Evolutionary conservation across 2,888 invertebrate genomes (phyloP).

Genomic region (Acleris literana): DNA sequence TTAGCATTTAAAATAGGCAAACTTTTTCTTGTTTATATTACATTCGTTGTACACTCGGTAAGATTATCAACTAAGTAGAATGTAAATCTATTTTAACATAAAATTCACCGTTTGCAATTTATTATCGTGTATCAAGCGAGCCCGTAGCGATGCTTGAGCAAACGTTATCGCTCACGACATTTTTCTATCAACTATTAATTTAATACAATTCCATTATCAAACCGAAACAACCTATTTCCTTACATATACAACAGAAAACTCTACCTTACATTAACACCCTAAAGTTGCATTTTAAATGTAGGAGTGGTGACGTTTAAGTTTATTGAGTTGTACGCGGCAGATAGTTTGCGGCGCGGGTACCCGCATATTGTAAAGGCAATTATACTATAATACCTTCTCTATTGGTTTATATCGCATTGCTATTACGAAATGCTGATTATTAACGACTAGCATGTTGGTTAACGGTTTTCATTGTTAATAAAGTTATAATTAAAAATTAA

Average conservation of each 20-base stretch:
- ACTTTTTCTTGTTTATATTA: no score
- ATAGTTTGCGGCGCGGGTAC: slow-evolving; percentile 65
- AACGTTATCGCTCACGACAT: slow-evolving; percentile 63
- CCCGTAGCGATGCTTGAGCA: slow-evolving; percentile 56
- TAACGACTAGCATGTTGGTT: slow-evolving; percentile 66
- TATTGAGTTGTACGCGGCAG: slow-evolving; percentile 43
- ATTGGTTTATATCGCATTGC: slow-evolving; percentile 74
- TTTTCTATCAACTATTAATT: slow-evolving; percentile 66
- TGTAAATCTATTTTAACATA: slow-evolving; percentile 32
- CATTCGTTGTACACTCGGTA: background rate
- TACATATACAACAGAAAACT: slow-evolving; percentile 13
- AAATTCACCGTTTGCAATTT: slow-evolving; percentile 44
- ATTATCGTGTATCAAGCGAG: slow-evolving; percentile 47
- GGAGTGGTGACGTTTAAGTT: slow-evolving; percentile 42
- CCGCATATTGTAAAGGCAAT: slow-evolving; percentile 70
- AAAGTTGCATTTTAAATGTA: slow-evolving; percentile 49
- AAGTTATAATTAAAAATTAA: background rate
- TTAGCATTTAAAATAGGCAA: no score
- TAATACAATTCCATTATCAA: slow-evolving; percentile 47
- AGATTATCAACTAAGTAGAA: background rate
- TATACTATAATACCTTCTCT: slow-evolving; percentile 74
- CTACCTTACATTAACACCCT: slow-evolving; percentile 39
- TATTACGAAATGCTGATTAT: slow-evolving; percentile 68
- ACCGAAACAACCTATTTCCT: slow-evolving; percentile 2
- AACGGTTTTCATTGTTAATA: slow-evolving; percentile 63